Base-by-base conservation (phyloP, 1,140 invertebrate genomes). In the Panagrolaimus sp. region DNA sequence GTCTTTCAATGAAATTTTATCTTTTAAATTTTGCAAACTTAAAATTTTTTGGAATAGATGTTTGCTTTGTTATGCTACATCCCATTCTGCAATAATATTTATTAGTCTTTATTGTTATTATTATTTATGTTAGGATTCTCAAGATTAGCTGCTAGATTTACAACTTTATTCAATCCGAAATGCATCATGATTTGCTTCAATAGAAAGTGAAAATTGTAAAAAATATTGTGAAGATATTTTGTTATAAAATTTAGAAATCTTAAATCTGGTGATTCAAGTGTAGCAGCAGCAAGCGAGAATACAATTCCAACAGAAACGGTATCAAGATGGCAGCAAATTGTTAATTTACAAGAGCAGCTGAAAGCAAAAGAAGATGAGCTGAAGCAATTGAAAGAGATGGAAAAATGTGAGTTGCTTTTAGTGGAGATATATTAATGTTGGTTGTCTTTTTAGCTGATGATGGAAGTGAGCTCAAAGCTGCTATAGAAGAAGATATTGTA, bases 311-410 rank as follows among this genome's bases (percentile, higher is more conserved):
- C n/a, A 8, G 38, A 65, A 25, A 7, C 42, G 3, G 63, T 74
- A 43, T 75, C 73, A 0, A 61, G 76, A 43, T 74, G 69, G 69
- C 44, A 74, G n/a, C 20, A 53, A 5, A 63, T 74, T 23, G 69
- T 51, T 13, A 27, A 65, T 27, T 38, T 43, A 25, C 44, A 47
- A 16, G 48, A 25, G 2, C 42, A 47, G 5, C 66, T 72, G 16
- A 16, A 31, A 4, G 38, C 43, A 14, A 67, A 64, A 16, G 16
- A 27, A 23, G 73, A 75, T n/a, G 72, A 74, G 45, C 13, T 74
- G 38, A 43, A 45, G 13, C 72, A 74, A 64, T 46, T 74, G n/a
- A 27, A 68, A 25, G 45, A 65, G 47, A 67, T 74, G 73, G 23
- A 38, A 14, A 38, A 70, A 9, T 25, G 11, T 31, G n/a, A 27